Base-by-base conservation (phyloP, 2,113 vertebrate species). In the Melanotaenia duboulayi region DNA sequence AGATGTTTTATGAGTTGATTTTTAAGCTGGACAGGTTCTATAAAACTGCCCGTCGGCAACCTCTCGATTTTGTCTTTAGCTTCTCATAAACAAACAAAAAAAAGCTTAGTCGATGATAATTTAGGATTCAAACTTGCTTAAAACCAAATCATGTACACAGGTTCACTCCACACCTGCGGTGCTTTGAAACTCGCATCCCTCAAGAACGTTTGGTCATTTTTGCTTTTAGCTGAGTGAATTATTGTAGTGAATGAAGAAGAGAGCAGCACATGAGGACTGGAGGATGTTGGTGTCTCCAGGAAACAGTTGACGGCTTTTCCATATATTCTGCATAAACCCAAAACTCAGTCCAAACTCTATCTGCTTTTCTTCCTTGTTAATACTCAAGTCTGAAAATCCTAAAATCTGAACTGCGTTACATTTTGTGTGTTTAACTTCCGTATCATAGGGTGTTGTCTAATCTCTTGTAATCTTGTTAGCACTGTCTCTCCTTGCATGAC, bases 191-290 rank as follows among this genome's bases (percentile, higher is more conserved):
- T 70, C 46, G n/a, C 71, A 83, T 79, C 62, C 74, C 72, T 51
- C 2, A 16, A 49, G 25, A 78, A 71, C 39, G 60, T 84, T 65
- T 23, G 13, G 54, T 19, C 2, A 0, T 5, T 64, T 80, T 74
- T 68, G 60, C 82, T 84, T 85, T 84, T 66, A 78, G 77, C 71
- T 75, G 86, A 83, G 61, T 25, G 65, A 78, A 73, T 74, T 81
- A 84, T 87, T 80, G 56, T 23, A 49, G 13, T 40, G 32, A 80
- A 61, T 80, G 70, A 59, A 65, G 55, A 71, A 50, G n/a, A 55
- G 61, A 56, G 35, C 2, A 4, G 23, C n/a, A 7, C 1, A 40
- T 49, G 59, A 5, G 59, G 2, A 60, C 23, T 55, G 54, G 59
- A 48, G 42, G 0, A 4, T 22, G 56, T 6, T 39, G 28, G 28